Percentiles rank a stretch among this genome's conserved stretches.
These are phyloP conservation scores for Acanthosepion lycidas DNA, from an alignment of 2,888 invertebrate species.

Conservation along the genomic window DNA sequence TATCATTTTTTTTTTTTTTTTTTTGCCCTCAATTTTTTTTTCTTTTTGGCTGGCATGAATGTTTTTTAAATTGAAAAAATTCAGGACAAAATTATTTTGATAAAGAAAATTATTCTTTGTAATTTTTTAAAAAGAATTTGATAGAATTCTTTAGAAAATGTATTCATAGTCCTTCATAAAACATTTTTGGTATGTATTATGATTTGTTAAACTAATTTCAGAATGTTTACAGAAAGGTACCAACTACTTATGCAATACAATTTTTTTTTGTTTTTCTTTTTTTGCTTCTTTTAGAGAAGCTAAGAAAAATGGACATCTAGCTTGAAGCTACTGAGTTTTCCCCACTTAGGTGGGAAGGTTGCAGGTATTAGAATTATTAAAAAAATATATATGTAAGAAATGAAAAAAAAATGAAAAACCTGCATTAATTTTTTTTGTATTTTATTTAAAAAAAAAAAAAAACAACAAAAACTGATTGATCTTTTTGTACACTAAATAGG, in stretches of 20 bases:
- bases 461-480: not conserved
- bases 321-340: no score
- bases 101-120: not conserved
- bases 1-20: not conserved
- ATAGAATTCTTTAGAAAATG: not conserved
- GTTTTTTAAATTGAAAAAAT: not conserved
- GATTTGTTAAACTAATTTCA: not conserved
- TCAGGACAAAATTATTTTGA: conserved; percentile 5
- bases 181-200: conserved; percentile 16
- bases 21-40: not conserved
- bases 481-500: conserved; percentile 2
- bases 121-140: no score
- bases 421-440: not conserved
- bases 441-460: not conserved
- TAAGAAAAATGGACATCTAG: no score
- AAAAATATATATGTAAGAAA: not conserved
- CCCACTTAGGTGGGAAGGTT: not conserved
- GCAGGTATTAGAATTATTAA: not conserved
- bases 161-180: not conserved
- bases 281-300: no score
- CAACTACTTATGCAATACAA: not conserved
- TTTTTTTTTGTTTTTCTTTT: no score
- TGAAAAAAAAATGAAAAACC: not conserved
- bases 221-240: not conserved
- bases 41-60: not conserved